These are phyloP conservation scores for Morone chrysops DNA, from an alignment of 2,113 vertebrate species.

Conservation along the genomic window DNA sequence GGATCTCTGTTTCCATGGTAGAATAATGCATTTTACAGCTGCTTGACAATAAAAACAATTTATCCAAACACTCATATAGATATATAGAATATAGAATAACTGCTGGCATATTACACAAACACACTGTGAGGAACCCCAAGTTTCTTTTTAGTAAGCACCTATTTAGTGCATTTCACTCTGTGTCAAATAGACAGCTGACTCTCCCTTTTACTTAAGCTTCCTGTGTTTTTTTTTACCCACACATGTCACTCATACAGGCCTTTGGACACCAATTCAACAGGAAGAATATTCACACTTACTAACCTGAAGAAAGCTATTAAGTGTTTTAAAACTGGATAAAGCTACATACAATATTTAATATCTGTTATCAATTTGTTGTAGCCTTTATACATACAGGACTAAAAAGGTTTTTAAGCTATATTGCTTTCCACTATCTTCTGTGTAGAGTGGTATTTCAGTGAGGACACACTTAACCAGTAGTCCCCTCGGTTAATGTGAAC, in stretches of 20 bases:
- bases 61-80: conserved; percentile 11
- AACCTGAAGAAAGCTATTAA: neutral
- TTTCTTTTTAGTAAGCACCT: neutral
- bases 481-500: neutral
- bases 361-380: neutral
- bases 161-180: neutral
- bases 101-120: neutral
- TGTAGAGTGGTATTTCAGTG: neutral
- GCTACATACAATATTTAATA: neutral
- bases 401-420: neutral
- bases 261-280: neutral
- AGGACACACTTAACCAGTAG: neutral
- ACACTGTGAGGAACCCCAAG: neutral
- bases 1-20: conserved; percentile 10
- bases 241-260: no score
- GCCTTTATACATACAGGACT: neutral
- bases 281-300: neutral
- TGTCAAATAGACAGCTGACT: neutral
- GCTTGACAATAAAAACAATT: conserved; percentile 35
- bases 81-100: neutral
- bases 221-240: neutral
- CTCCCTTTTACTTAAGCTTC: neutral
- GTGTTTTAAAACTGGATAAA: neutral
- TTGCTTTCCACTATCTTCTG: neutral
- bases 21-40: conserved; percentile 29